Base-by-base conservation (phyloP, 2,888 invertebrate species). In the Amitus sp. region DNA sequence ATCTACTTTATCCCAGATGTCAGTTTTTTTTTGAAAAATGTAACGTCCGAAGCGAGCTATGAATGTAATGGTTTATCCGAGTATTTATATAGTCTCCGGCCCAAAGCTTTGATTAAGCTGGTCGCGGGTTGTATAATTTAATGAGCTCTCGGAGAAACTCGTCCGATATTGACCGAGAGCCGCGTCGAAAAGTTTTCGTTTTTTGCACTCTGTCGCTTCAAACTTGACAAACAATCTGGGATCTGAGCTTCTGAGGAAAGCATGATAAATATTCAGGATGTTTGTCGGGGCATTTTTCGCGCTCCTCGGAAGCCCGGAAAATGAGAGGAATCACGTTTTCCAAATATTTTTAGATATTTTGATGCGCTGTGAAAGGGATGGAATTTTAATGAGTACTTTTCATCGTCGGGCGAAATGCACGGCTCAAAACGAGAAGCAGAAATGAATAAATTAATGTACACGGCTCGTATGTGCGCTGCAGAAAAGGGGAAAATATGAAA, bases 221-320 rank as follows among this genome's bases (percentile, higher is more conserved):
- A 33, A 33, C 33, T 33, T 33, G 33, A 33, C 33, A 33, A 33
- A 33, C 33, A 33, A 33, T 33, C 33, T 33, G 33, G n/a, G n/a
- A n/a, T n/a, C n/a, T n/a, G n/a, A n/a, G 37, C 37, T 2, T 13
- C 37, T 37, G 2, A 12, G n/a, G 6, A 37, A 37, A 37, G 15
- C 12, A 13, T 15, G 37, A 37, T 37, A 37, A 37, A 37, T 37
- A 37, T 37, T 37, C 37, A 37, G 37, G 15, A 37, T 37, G 37
- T 37, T 37, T 37, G 37, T 15, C 15, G n/a, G 13, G 15, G 15
- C 15, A 37, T 37, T 37, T 37, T 37, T 15, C 2, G 30, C n/a
- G 10, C 30, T n/a, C 30, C n/a, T 2, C 6, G 6, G n/a, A 30
- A 30, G n/a, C n/a, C 2, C 30, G n/a, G 10, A 30, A 30, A 30